These are phyloP conservation scores for Muscidifurax raptorellus DNA, from an alignment of 1,140 invertebrate genomes.

Conservation along the genomic window DNA sequence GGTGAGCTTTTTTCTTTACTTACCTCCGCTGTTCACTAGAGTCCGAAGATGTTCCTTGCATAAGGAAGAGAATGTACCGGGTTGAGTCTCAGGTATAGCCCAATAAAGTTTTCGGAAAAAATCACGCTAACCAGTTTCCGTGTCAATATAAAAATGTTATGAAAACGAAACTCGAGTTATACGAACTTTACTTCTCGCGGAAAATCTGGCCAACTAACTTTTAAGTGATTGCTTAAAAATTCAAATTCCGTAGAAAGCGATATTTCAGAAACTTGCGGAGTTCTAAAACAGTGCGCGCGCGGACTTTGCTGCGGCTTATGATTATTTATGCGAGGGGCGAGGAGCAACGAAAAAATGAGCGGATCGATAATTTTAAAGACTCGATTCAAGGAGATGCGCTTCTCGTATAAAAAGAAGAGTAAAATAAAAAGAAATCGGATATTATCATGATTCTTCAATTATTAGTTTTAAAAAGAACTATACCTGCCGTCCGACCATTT, in stretches of 20 bases:
- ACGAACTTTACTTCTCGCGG: not conserved
- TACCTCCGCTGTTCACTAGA: too few relatives aligned
- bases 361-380: not conserved
- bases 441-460: too few relatives aligned
- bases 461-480: too few relatives aligned
- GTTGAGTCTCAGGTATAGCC: too few relatives aligned
- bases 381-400: too few relatives aligned
- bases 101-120: not conserved
- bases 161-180: not conserved
- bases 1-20: not conserved
- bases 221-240: constrained; percentile 33
- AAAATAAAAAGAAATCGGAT: not conserved
- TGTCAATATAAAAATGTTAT: constrained; percentile 23
- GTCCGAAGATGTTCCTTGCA: too few relatives aligned
- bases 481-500: too few relatives aligned
- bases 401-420: not conserved
- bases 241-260: constrained; percentile 8
- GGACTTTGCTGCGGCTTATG: not conserved
- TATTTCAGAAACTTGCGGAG: not conserved
- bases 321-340: not conserved
- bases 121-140: not conserved
- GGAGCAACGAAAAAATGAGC: not conserved
- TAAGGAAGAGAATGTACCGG: not conserved
- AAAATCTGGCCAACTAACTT: constrained; percentile 13
- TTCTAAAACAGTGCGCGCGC: not conserved